Evolutionary conservation across 2,888 invertebrate genomes (phyloP), one percentile per base, ranked within the genome.

Genomic region (Merodon equestris): DNA sequence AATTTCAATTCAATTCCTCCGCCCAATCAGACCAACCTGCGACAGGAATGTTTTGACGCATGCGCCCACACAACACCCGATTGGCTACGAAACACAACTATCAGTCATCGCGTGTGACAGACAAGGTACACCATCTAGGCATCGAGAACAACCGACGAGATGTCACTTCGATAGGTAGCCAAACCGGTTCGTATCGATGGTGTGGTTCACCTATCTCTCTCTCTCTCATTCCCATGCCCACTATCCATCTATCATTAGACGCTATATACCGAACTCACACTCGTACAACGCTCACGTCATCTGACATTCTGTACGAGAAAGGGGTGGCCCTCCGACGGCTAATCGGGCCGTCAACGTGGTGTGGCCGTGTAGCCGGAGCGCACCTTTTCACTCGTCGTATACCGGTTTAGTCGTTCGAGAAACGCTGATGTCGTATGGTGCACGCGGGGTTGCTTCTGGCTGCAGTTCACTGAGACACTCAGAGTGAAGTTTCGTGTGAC

Each of bases 371-470:
- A 7, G 27, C 27, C 27, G 27, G 27, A 27, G 27, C 27, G 72
- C 75, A 73, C 76, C 76, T 71, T 72, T 70, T 73, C 63, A 60
- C 61, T 68, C 53, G 27, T 27, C 27, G 70, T 71, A 76, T 83
- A 81, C 84, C 86, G 86, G 86, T 88, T 88, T 87, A 88, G 88
- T 88, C 87, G 88, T 86, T 87, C 86, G 86, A 85, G 86, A 86
- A 86, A 86, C 87, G 86, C 86, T 86, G 81, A 60, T 81, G 66
- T 81, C 82, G 67, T 75, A 82, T 68, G 81, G 71, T 38, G 82
- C 64, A 57, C 76, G 48, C 71, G 58, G 77, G 84, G 85, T 84
- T 83, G 82, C 79, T 83, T 68, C 60, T 74, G 68, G 7, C 27
- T 27, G 27, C 27, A 27, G 27, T 27, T 27, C 64, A 70, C 58